A percentile compares a stretch with the other conserved stretches of the same genome.
Evolutionary conservation across 1,140 invertebrate genomes (phyloP).

Genomic region (Drosophila pallidifrons): DNA sequence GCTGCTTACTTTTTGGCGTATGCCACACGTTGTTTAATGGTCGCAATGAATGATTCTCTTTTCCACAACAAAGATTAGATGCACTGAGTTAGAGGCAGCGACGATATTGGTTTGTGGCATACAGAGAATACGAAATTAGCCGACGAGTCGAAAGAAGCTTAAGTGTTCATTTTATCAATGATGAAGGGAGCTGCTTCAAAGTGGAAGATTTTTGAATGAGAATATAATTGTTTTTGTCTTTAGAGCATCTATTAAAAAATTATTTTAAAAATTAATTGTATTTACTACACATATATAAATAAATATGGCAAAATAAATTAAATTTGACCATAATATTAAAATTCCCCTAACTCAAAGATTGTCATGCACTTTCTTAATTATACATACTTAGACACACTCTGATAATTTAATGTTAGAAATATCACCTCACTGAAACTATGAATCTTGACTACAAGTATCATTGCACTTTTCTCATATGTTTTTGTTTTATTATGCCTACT

Average conservation of each 20-base stretch:
- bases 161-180: background rate
- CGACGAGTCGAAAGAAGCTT: background rate
- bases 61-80: slow-evolving; percentile 47
- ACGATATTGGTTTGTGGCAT: background rate
- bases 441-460: too few relatives aligned
- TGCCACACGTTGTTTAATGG: slow-evolving; percentile 16
- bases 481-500: background rate
- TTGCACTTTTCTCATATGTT: background rate
- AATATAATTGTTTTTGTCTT: too few relatives aligned
- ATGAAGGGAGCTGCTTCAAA: background rate
- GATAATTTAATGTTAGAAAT: too few relatives aligned
- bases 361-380: too few relatives aligned
- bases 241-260: too few relatives aligned
- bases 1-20: slow-evolving; percentile 46
- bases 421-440: too few relatives aligned
- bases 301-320: too few relatives aligned
- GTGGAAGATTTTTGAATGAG: background rate
- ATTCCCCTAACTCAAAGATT: too few relatives aligned
- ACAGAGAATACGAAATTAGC: slow-evolving; percentile 20
- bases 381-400: too few relatives aligned
- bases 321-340: too few relatives aligned
- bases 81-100: slow-evolving; percentile 14
- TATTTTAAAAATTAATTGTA: too few relatives aligned
- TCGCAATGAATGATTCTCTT: background rate
- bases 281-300: too few relatives aligned